Conservation (phyloP, 92 coral and sea anemone genomes). For the Epizoanthus ramosus region DNA sequence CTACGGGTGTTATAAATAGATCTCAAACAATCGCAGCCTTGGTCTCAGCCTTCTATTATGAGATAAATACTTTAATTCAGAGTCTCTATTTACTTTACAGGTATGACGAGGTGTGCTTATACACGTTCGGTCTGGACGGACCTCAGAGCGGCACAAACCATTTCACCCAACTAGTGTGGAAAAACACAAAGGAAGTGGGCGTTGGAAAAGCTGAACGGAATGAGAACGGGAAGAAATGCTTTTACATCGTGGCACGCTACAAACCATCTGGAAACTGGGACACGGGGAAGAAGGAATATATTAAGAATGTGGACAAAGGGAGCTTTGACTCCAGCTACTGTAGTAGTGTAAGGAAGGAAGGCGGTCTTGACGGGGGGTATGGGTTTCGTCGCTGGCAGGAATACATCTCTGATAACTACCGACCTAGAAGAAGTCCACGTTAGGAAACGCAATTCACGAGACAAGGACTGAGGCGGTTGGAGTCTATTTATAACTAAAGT, state of each 20-base stretch:
- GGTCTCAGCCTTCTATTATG: no score
- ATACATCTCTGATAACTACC: background rate
- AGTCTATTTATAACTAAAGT: no score
- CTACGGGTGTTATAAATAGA: no score
- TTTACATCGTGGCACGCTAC: conserved; percentile 83
- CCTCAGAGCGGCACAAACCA: conserved; percentile 70
- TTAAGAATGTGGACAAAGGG: conserved; percentile 69
- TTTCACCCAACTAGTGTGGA: conserved; percentile 89
- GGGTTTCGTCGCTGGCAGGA: conserved; percentile 60
- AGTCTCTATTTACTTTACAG: conserved; percentile 27
- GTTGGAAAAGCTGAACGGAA: conserved; percentile 75
- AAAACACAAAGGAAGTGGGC: conserved; percentile 77
- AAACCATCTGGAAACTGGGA: conserved; percentile 80
- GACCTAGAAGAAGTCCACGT: conserved; percentile 2
- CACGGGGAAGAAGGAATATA: conserved; percentile 56
- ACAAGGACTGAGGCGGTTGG: no score
- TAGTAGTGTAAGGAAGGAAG: conserved; percentile 51
- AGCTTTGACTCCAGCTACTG: conserved; percentile 70
- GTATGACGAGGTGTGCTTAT: conserved; percentile 91
- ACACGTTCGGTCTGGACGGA: conserved; percentile 64
- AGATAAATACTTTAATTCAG: no score
- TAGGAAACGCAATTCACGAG: no score
- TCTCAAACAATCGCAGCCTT: no score
- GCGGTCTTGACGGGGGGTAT: conserved; percentile 76
- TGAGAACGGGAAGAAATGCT: conserved; percentile 62